Evolutionary conservation across 2,113 vertebrate species (phyloP).

Genomic region (Blennius ocellaris): DNA sequence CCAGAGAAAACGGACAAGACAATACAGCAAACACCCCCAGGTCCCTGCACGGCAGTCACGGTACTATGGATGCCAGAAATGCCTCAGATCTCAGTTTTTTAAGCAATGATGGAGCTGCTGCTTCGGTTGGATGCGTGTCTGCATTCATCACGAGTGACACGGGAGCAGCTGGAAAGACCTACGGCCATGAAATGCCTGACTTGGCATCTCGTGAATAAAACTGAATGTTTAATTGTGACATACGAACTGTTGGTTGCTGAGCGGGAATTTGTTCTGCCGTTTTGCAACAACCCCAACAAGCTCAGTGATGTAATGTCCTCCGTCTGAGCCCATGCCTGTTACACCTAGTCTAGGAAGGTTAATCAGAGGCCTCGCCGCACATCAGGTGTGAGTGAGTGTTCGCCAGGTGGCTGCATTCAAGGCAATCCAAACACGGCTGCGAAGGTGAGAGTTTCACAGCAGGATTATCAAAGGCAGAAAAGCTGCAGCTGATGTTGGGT

Average conservation of each 20-base stretch:
- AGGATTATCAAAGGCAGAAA: background rate
- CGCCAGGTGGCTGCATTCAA: background rate
- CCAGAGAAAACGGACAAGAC: background rate
- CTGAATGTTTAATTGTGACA: slow-evolving; percentile 12
- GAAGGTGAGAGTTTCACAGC: background rate
- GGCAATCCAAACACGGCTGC: background rate
- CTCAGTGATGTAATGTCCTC: slow-evolving; percentile 9
- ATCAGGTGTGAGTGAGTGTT: background rate
- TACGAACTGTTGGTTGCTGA: background rate
- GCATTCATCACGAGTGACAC: slow-evolving; percentile 14
- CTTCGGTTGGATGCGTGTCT: slow-evolving; percentile 1
- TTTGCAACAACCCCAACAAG: slow-evolving; percentile 46
- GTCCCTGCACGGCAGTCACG: slow-evolving; percentile 2
- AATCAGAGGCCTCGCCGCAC: background rate
- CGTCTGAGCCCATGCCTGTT: slow-evolving; percentile 15
- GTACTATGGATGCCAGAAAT: slow-evolving; percentile 40
- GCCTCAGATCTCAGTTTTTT: slow-evolving; percentile 32
- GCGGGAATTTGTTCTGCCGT: slow-evolving; percentile 20
- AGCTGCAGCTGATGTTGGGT: too few species aligned
- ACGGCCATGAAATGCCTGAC: background rate
- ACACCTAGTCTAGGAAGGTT: slow-evolving; percentile 54
- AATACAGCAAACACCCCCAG: slow-evolving; percentile 16
- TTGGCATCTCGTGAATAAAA: background rate
- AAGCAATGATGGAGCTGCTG: slow-evolving; percentile 3
- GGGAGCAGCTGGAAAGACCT: slow-evolving; percentile 44